phyloP scores from a whole-genome alignment of 2,113 vertebrate species.

The Pelecanoides urinatrix region DNA sequence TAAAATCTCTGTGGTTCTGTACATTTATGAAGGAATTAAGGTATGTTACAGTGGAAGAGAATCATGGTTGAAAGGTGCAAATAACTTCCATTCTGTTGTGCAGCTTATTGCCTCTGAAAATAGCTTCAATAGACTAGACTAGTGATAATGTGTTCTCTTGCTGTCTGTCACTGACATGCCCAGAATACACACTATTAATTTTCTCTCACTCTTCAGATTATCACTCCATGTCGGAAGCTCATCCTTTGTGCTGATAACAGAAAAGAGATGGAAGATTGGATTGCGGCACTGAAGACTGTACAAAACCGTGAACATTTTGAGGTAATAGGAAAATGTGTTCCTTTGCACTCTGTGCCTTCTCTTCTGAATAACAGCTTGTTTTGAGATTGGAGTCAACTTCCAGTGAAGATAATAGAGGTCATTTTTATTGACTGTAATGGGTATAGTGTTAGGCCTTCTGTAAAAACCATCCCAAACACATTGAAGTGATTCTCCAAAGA shows the following conservation, averaged over 20 bases:
- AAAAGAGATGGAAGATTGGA: conserved; percentile 99
- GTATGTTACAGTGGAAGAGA: neutral
- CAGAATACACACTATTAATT: neutral
- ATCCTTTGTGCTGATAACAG: conserved; percentile 96
- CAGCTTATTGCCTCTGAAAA: neutral
- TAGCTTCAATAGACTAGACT: neutral
- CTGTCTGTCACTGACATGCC: neutral
- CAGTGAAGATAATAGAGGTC: neutral
- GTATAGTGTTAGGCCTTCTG: neutral
- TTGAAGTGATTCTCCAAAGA: neutral
- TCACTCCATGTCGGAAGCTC: conserved; percentile 93
- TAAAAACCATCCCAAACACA: neutral
- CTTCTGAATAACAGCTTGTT: neutral
- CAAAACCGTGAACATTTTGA: conserved; percentile 94
- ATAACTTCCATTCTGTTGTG: neutral
- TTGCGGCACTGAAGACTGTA: conserved; percentile 88
- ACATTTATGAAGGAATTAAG: neutral
- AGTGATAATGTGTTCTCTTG: neutral
- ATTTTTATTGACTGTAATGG: neutral
- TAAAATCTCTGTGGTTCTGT: neutral
- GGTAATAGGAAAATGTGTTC: conserved; percentile 65
- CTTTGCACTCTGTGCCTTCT: neutral
- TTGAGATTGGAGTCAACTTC: neutral
- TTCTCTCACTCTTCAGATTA: conserved; percentile 78
- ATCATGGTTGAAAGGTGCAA: neutral